Evolutionary conservation across 2,113 vertebrate genomes (phyloP).

Genomic region (Tiliqua scincoides): DNA sequence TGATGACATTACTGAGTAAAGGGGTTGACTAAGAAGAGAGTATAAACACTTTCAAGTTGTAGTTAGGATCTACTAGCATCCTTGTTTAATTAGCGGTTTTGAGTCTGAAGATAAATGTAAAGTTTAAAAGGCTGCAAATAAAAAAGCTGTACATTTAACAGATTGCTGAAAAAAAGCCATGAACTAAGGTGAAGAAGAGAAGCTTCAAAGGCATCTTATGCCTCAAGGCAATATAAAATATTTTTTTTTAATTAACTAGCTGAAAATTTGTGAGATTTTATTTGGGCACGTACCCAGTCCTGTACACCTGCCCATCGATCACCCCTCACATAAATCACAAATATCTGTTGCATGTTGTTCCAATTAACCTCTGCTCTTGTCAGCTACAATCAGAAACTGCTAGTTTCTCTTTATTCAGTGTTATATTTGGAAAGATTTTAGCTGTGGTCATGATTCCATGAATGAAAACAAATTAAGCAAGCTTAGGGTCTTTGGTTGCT

Average conservation of each 20-base stretch:
- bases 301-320: not conserved
- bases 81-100: conserved; percentile 62
- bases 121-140: conserved; percentile 64
- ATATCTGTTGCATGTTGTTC: not conserved
- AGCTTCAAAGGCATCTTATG: conserved; percentile 54
- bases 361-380: conserved; percentile 25
- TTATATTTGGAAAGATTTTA: conserved; percentile 32
- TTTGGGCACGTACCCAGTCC: not conserved
- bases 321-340: not conserved
- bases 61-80: conserved; percentile 41
- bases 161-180: conserved; percentile 67
- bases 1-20: not conserved
- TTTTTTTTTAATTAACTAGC: conserved; percentile 71
- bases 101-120: conserved; percentile 61
- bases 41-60: conserved; percentile 37
- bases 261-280: conserved; percentile 68
- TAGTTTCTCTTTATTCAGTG: not conserved
- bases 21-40: conserved; percentile 37
- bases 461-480: not conserved
- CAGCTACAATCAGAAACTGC: conserved; percentile 16
- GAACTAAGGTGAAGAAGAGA: conserved; percentile 64
- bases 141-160: conserved; percentile 62
- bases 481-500: not conserved
- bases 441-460: not conserved
- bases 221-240: conserved; percentile 60